Percentiles rank a stretch among this genome's conserved stretches.
Conservation (phyloP, 2,797 vertebrate species). For the Pangasius macronema region DNA sequence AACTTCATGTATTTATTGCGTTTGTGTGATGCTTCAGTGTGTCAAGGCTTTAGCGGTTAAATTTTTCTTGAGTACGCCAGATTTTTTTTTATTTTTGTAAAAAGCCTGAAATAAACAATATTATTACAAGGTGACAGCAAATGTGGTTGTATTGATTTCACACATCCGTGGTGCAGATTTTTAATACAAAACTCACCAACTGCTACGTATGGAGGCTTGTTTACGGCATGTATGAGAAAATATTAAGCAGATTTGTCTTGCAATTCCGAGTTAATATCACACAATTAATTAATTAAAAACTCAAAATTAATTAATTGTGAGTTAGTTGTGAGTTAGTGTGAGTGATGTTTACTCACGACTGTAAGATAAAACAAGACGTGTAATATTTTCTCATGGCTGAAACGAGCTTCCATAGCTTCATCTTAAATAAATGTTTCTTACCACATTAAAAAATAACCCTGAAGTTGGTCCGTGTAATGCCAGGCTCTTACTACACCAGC, state of each 20-base stretch:
- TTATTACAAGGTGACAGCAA: background rate
- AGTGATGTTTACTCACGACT: background rate
- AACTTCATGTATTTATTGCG: constrained; percentile 33
- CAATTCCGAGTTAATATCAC: background rate
- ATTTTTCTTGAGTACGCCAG: background rate
- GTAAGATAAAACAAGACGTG: background rate
- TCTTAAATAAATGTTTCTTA: background rate
- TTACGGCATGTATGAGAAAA: background rate
- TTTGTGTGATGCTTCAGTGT: background rate
- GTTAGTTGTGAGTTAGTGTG: too few relatives aligned
- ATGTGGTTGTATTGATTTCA: background rate
- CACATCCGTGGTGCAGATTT: constrained; percentile 44
- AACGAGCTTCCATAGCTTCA: background rate
- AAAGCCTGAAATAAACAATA: background rate
- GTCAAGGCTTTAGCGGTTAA: background rate
- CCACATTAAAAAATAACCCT: background rate
- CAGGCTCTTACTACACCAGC: background rate
- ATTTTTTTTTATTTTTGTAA: background rate
- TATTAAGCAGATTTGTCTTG: background rate
- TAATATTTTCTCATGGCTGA: background rate
- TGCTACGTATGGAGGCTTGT: constrained; percentile 29
- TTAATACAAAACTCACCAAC: constrained; percentile 53
- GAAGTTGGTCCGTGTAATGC: background rate
- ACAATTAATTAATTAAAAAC: background rate
- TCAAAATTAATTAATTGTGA: background rate